A percentile compares a stretch with the other conserved stretches of the same genome.
phyloP scores from a whole-genome alignment of 2,888 invertebrate genomes.

The Gonocerus acuteangulatus region DNA sequence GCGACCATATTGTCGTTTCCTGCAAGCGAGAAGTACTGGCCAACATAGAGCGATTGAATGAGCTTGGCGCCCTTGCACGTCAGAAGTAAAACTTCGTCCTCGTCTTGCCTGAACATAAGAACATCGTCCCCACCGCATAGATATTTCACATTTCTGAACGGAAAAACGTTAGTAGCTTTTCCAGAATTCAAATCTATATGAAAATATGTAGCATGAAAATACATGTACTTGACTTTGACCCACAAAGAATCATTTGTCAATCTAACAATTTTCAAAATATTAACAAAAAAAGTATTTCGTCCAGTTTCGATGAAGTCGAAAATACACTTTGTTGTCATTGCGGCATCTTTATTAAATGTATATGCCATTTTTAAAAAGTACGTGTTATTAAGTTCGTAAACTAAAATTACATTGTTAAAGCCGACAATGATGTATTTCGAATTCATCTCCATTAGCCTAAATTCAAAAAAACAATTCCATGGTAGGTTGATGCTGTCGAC shows the following conservation, averaged over 20 bases:
- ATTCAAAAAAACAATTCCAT: conserved; percentile 13
- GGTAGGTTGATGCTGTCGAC: conserved; percentile 11
- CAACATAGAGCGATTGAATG: background rate
- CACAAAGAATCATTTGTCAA: conserved; percentile 12
- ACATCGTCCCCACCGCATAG: conserved; percentile 10
- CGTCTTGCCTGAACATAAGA: conserved; percentile 11
- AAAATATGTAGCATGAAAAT: conserved; percentile 11
- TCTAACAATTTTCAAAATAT: conserved; percentile 9
- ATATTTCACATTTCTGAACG: conserved; percentile 6
- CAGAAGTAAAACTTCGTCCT: conserved; percentile 7
- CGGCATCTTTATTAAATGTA: conserved; percentile 15
- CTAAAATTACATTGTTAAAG: conserved; percentile 11
- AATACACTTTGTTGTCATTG: conserved; percentile 6
- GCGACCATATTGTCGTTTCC: conserved; percentile 7
- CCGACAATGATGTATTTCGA: conserved; percentile 7
- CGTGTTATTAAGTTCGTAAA: conserved; percentile 9
- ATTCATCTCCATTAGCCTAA: conserved; percentile 12
- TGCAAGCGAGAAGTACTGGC: conserved; percentile 2
- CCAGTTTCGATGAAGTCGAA: conserved; percentile 7
- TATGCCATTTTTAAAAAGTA: conserved; percentile 14
- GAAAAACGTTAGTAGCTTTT: conserved; percentile 7
- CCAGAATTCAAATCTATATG: conserved; percentile 11
- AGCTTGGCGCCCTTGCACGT: background rate
- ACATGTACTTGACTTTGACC: conserved; percentile 14
- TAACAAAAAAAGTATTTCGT: conserved; percentile 8